Percentiles rank a stretch among this genome's conserved stretches.
Conservation (phyloP, 2,888 invertebrate species). For the Alitta virens region DNA sequence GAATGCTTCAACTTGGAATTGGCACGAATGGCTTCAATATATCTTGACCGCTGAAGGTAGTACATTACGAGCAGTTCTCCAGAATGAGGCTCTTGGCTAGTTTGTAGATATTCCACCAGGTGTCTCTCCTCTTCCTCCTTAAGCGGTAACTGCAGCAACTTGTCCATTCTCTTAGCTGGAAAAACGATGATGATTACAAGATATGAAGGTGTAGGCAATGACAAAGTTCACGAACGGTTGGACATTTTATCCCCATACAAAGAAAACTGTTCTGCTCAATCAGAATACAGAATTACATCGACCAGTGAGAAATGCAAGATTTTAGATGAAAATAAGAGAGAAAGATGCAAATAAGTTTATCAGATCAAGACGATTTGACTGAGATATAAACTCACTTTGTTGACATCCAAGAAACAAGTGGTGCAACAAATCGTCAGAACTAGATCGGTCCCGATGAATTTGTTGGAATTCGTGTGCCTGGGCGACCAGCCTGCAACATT, state of each 20-base stretch:
- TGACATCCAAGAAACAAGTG: conserved; percentile 63
- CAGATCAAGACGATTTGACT: neutral
- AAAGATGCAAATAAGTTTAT: neutral
- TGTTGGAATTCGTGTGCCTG: conserved; percentile 69
- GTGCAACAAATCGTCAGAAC: conserved; percentile 61
- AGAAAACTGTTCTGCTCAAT: no score
- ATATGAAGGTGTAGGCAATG: no score
- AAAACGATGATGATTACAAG: no score
- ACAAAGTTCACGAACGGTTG: no score
- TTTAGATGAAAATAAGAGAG: neutral
- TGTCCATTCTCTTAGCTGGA: conserved; percentile 58
- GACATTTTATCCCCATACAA: no score
- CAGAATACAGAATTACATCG: no score
- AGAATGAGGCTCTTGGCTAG: conserved; percentile 62
- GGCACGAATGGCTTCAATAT: conserved; percentile 57
- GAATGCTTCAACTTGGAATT: conserved; percentile 50
- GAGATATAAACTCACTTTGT: conserved; percentile 61
- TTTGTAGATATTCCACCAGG: conserved; percentile 68
- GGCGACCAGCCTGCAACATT: conserved; percentile 59
- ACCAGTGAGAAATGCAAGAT: no score
- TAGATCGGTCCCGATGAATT: conserved; percentile 61
- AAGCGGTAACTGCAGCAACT: conserved; percentile 67
- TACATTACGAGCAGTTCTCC: conserved; percentile 70
- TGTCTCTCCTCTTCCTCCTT: conserved; percentile 67
- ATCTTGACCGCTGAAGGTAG: conserved; percentile 64